Percentiles rank a stretch among this genome's conserved stretches.
phyloP scores from a whole-genome alignment of 2,113 vertebrate species.

The Pseudorectes ferrugineus region DNA sequence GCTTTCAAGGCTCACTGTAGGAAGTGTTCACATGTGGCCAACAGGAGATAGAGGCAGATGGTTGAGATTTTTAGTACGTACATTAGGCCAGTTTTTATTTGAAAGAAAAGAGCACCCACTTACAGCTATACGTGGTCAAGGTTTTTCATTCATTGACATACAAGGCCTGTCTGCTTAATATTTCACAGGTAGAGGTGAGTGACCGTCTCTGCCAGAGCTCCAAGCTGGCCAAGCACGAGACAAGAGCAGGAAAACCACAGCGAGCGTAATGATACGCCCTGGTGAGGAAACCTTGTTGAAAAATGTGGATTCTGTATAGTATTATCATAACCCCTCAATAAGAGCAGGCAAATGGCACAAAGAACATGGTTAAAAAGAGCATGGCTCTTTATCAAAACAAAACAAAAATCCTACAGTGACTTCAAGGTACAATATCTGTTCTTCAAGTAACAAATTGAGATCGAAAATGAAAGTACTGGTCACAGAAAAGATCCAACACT shows the following conservation, averaged over 20 bases:
- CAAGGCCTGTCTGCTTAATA: background rate
- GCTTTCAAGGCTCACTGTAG: background rate
- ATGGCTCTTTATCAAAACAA: background rate
- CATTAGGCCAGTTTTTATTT: background rate
- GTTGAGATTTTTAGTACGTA: background rate
- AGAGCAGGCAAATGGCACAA: background rate
- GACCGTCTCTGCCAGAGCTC: background rate
- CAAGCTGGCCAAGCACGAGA: background rate
- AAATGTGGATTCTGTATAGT: background rate
- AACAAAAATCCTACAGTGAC: background rate
- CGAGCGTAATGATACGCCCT: background rate
- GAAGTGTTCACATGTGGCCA: conserved; percentile 46
- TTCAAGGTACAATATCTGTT: background rate
- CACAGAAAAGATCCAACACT: background rate
- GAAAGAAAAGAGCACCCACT: background rate
- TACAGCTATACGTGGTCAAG: background rate
- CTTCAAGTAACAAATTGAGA: background rate
- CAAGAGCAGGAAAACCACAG: background rate
- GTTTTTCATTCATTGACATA: background rate
- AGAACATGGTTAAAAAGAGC: background rate
- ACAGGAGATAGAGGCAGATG: background rate
- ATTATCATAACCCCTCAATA: background rate
- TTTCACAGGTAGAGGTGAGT: background rate
- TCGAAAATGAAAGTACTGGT: background rate
- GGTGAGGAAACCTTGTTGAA: background rate